Conservation (phyloP, 1,140 invertebrate species). For the Conus ventricosus region DNA sequence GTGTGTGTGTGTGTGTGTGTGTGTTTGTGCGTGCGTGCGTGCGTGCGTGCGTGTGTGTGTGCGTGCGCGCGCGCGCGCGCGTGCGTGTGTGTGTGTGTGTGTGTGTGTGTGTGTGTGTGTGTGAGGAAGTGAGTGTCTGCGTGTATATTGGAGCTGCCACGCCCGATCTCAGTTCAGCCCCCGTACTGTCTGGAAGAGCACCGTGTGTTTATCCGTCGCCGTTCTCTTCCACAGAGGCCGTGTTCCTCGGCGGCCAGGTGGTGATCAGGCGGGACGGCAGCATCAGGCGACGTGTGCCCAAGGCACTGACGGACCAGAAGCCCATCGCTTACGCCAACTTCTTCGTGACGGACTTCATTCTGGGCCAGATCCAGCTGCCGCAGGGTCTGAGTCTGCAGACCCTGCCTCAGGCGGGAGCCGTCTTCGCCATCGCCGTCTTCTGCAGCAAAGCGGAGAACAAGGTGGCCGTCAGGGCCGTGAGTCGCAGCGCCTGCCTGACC, state of each 20-base stretch:
- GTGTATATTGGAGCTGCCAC: too few species aligned
- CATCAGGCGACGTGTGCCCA: not conserved
- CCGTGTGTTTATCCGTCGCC: too few species aligned
- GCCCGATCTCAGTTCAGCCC: too few species aligned
- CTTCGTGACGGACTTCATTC: not conserved
- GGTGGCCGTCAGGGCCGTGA: not conserved
- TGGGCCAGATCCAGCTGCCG: not conserved
- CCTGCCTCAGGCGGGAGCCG: not conserved
- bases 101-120: not conserved
- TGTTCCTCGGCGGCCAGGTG: slow-evolving; percentile 6
- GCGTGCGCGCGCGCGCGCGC: not conserved
- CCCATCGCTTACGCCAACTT: slow-evolving; percentile 22
- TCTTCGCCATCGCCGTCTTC: slow-evolving; percentile 7
- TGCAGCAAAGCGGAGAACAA: not conserved
- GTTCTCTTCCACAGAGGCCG: not conserved
- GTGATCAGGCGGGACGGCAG: not conserved
- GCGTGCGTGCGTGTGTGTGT: not conserved
- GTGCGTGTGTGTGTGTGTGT: not conserved
- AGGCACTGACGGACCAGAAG: not conserved
- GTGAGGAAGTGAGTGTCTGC: too few species aligned
- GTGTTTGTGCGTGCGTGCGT: not conserved
- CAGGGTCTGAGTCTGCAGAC: too few species aligned
- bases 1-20: not conserved
- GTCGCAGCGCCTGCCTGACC: not conserved
- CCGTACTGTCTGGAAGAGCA: too few species aligned